A percentile compares a stretch with the other conserved stretches of the same genome.
phyloP scores from a whole-genome alignment of 1,140 invertebrate genomes.

The Drosophila sp. region DNA sequence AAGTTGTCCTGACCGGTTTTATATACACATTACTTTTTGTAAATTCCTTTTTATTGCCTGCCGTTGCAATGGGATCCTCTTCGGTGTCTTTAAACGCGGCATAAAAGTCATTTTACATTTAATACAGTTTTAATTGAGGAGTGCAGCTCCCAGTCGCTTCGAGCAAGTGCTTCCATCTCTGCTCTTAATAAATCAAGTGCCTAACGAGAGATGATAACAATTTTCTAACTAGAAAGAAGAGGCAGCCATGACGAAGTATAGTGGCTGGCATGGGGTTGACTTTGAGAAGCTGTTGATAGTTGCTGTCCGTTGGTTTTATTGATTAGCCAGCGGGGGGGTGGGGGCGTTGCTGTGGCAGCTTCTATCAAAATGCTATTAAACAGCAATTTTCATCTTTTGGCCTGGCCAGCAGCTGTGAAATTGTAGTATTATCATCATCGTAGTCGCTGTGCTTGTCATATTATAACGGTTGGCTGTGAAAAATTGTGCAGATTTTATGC shows the following conservation, averaged over 20 bases:
- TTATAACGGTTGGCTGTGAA: constrained; percentile 56
- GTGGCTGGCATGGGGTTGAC: background rate
- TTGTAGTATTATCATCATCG: constrained; percentile 35
- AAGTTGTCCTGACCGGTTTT: constrained; percentile 68
- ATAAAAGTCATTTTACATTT: constrained; percentile 77
- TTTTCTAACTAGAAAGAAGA: constrained; percentile 11
- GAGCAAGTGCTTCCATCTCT: constrained; percentile 16
- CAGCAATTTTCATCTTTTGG: constrained; percentile 22
- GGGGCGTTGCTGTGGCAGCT: constrained; percentile 49
- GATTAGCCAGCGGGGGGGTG: constrained; percentile 65
- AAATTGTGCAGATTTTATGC: constrained; percentile 62
- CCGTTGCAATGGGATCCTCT: constrained; percentile 7
- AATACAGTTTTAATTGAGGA: constrained; percentile 81
- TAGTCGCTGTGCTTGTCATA: constrained; percentile 22
- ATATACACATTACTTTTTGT: background rate
- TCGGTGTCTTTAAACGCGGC: constrained; percentile 44
- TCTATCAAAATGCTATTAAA: constrained; percentile 75
- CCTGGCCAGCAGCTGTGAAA: constrained; percentile 23
- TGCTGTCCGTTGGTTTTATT: constrained; percentile 59
- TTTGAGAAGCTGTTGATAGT: constrained; percentile 39
- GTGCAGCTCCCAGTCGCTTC: constrained; percentile 1
- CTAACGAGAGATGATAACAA: constrained; percentile 73
- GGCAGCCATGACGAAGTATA: constrained; percentile 18
- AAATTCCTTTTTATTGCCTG: background rate
- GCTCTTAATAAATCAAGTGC: constrained; percentile 69